These are phyloP conservation scores for Osmoderma eremita DNA, from an alignment of 2,888 invertebrate species.

Conservation along the genomic window DNA sequence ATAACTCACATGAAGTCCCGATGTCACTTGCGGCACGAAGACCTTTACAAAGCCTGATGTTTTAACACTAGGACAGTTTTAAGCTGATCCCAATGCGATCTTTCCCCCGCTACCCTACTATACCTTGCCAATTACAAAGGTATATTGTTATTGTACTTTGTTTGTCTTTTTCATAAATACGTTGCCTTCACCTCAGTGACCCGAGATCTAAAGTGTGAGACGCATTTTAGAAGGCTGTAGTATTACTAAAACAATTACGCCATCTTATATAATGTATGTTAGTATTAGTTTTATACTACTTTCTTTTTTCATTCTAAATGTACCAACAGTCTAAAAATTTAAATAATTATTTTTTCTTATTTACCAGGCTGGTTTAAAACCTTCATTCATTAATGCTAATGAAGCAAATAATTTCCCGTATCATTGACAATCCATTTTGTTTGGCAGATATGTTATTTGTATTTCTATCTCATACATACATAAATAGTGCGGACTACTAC, in stretches of 20 bases:
- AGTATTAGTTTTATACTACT: constrained; percentile 45
- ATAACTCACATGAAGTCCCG: constrained; percentile 43
- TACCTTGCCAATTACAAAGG: constrained; percentile 58
- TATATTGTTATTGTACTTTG: constrained; percentile 48
- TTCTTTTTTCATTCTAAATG: constrained; percentile 30
- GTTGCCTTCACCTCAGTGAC: constrained; percentile 50
- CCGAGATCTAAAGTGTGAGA: constrained; percentile 32
- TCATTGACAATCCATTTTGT: constrained; percentile 51
- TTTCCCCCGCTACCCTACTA: constrained; percentile 54
- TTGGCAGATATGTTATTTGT: constrained; percentile 57
- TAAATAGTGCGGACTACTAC: constrained; percentile 51
- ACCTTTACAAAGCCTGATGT: constrained; percentile 53
- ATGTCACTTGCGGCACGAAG: constrained; percentile 47
- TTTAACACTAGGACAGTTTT: constrained; percentile 58
- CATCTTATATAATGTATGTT: constrained; percentile 19
- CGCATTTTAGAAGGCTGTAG: neutral
- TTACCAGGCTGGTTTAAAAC: too few relatives aligned
- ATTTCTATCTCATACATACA: constrained; percentile 52
- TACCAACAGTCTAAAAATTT: constrained; percentile 16
- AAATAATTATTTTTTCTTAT: too few relatives aligned
- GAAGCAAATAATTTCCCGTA: constrained; percentile 52
- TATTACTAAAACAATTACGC: constrained; percentile 1
- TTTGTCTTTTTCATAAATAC: constrained; percentile 42
- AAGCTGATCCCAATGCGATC: constrained; percentile 53
- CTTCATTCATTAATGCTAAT: constrained; percentile 51